Percentiles rank a stretch among this genome's conserved stretches.
Evolutionary conservation across 2,797 vertebrate genomes (phyloP).

Genomic region (Selene dorsalis): DNA sequence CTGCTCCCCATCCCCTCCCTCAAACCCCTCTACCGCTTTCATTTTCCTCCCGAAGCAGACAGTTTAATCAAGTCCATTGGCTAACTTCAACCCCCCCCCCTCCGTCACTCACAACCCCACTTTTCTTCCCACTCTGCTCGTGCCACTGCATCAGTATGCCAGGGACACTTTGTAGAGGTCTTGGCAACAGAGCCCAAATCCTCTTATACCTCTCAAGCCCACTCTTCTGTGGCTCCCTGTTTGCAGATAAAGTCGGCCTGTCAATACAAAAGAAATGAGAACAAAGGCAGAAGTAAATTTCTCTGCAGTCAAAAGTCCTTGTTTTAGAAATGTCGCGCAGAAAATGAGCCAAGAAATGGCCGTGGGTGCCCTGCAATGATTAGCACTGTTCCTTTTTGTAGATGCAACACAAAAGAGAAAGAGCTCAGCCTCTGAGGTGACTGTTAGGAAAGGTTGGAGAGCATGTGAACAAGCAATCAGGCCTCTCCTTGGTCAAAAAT

Average conservation of each 20-base stretch:
- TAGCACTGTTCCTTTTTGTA: conserved; percentile 4
- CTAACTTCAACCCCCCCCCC: conserved; percentile 63
- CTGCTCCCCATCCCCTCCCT: conserved; percentile 9
- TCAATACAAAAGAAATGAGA: conserved; percentile 47
- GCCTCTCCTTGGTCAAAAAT: not conserved
- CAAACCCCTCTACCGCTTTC: conserved; percentile 59
- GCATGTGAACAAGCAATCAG: not conserved
- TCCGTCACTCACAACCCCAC: conserved; percentile 49
- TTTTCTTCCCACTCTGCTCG: conserved; percentile 38
- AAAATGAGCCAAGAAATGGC: conserved; percentile 27
- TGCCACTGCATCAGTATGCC: conserved; percentile 74
- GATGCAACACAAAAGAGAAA: conserved; percentile 10
- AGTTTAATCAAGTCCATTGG: conserved; percentile 79
- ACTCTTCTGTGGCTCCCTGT: conserved; percentile 58
- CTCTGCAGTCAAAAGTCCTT: conserved; percentile 49
- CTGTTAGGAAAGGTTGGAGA: not conserved
- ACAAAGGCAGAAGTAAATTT: conserved; percentile 45
- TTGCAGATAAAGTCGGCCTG: conserved; percentile 70
- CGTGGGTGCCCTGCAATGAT: not conserved
- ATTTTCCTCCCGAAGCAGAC: conserved; percentile 76
- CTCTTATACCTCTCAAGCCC: conserved; percentile 67
- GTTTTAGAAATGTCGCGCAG: conserved; percentile 35
- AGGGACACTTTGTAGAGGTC: conserved; percentile 67
- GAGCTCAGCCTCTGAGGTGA: not conserved
- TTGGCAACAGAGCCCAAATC: conserved; percentile 72